Percentiles rank a stretch among this genome's conserved stretches.
Evolutionary conservation across 2,113 vertebrate genomes (phyloP).

Genomic region (Pseudopodoces humilis): DNA sequence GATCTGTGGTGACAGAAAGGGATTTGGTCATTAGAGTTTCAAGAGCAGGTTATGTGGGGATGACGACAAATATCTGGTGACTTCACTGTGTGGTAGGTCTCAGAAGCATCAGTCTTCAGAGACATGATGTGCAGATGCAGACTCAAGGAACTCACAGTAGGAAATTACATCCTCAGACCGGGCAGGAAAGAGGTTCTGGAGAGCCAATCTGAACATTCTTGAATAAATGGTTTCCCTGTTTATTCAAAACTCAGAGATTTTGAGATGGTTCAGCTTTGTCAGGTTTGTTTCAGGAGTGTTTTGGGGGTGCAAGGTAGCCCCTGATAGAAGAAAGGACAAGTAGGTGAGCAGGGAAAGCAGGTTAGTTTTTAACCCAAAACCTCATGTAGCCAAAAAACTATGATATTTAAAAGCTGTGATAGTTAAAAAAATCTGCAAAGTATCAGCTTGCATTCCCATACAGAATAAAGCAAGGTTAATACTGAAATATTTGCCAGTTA

Average conservation of each 20-base stretch:
- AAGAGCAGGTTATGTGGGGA: not conserved
- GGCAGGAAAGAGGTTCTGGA: not conserved
- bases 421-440: not conserved
- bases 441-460: not conserved
- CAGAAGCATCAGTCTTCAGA: not conserved
- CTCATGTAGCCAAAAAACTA: not conserved
- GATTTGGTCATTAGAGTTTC: not conserved
- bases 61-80: not conserved
- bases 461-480: not conserved
- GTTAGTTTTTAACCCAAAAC: not conserved
- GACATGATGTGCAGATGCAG: not conserved
- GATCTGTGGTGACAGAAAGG: not conserved
- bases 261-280: not conserved
- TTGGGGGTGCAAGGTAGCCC: not conserved
- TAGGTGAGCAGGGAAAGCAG: not conserved
- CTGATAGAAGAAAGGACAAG: not conserved
- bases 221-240: not conserved
- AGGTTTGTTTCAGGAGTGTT: not conserved
- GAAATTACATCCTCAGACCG: not conserved
- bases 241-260: not conserved
- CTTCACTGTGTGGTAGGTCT: not conserved
- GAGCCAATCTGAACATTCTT: not conserved
- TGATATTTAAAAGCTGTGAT: not conserved
- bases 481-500: not conserved
- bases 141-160: not conserved